A percentile compares a stretch with the other conserved stretches of the same genome.
These are phyloP conservation scores for Hemitrygon akajei DNA, from an alignment of 2,797 vertebrate genomes.

Conservation along the genomic window DNA sequence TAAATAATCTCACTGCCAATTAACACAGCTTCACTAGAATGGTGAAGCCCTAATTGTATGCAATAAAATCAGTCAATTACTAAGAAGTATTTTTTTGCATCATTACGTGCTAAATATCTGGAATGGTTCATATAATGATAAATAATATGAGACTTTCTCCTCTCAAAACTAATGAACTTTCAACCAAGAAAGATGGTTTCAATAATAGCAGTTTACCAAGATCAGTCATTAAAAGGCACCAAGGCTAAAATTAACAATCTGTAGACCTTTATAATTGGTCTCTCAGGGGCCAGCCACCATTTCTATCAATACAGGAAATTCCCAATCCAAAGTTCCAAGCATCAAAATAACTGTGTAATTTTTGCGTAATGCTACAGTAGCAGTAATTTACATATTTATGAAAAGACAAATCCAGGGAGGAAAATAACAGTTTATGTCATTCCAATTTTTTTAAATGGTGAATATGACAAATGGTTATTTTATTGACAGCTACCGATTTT, in stretches of 20 bases:
- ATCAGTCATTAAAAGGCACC: slow-evolving; percentile 72
- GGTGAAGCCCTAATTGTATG: background rate
- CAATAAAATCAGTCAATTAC: background rate
- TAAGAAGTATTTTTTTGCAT: background rate
- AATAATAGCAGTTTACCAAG: slow-evolving; percentile 55
- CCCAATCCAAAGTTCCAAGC: slow-evolving; percentile 40
- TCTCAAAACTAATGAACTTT: slow-evolving; percentile 65
- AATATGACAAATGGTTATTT: slow-evolving; percentile 50
- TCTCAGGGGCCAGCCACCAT: slow-evolving; percentile 51
- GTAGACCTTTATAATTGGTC: slow-evolving; percentile 65
- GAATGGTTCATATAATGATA: background rate
- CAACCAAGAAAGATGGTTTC: slow-evolving; percentile 59
- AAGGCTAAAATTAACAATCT: slow-evolving; percentile 62
- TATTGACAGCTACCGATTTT: background rate
- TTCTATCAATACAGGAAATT: slow-evolving; percentile 50
- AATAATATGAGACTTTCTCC: slow-evolving; percentile 43
- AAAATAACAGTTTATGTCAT: slow-evolving; percentile 45
- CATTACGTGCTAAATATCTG: background rate
- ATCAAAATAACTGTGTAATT: slow-evolving; percentile 35
- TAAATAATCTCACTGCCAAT: background rate
- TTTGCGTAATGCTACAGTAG: background rate
- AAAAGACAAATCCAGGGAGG: slow-evolving; percentile 43
- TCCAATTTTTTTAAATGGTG: slow-evolving; percentile 50
- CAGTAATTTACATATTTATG: slow-evolving; percentile 47
- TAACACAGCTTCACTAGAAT: background rate